These are phyloP conservation scores for Harmothoe impar DNA, from an alignment of 2,888 invertebrate genomes.

Conservation along the genomic window DNA sequence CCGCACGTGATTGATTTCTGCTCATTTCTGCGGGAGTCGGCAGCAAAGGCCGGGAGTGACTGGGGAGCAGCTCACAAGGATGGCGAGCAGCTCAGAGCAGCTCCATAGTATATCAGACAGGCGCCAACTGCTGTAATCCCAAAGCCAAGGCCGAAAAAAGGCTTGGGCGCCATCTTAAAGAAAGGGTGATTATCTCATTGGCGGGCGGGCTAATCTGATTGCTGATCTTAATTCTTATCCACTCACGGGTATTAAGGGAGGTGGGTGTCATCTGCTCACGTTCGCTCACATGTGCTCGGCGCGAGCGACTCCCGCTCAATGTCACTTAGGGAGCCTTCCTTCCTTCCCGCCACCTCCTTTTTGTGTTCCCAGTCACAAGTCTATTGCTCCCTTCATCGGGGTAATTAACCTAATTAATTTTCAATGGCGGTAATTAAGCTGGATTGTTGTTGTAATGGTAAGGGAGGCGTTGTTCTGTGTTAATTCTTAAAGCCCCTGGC, in stretches of 20 bases:
- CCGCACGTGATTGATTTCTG: conserved; percentile 19
- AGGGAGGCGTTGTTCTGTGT: conserved; percentile 46
- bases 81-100: conserved; percentile 28
- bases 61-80: conserved; percentile 25
- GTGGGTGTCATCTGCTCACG: conserved; percentile 57
- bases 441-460: conserved; percentile 57
- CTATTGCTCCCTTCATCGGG: conserved; percentile 61
- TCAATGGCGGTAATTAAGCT: conserved; percentile 59
- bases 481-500: conserved; percentile 47
- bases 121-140: conserved; percentile 22
- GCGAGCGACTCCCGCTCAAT: conserved; percentile 37
- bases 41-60: background rate
- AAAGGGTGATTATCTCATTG: conserved; percentile 61
- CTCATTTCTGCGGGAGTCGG: conserved; percentile 1
- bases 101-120: conserved; percentile 34
- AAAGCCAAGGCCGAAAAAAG: conserved; percentile 24
- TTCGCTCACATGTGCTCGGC: conserved; percentile 24
- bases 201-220: conserved; percentile 55
- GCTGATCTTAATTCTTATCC: conserved; percentile 61
- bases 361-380: conserved; percentile 31
- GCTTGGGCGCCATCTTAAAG: conserved; percentile 28
- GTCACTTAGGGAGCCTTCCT: conserved; percentile 43
- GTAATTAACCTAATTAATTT: conserved; percentile 62
- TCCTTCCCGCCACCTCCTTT: conserved; percentile 34
- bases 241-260: conserved; percentile 52